Conservation (phyloP, 1,140 invertebrate species). For the Gonioctena quinquepunctata region DNA sequence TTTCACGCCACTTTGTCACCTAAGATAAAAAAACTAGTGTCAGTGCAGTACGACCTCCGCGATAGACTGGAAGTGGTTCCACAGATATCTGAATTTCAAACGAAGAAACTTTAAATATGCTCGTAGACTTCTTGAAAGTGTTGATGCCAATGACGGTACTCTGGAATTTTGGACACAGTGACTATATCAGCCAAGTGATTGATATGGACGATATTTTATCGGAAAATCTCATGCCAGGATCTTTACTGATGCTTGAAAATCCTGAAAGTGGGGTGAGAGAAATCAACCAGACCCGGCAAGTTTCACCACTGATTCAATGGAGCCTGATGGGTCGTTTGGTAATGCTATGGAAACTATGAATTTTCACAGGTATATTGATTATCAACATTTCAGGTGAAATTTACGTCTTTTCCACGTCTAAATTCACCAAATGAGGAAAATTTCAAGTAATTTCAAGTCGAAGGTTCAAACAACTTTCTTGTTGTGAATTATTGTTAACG, state of each 20-base stretch:
- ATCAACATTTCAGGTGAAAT: too few species aligned
- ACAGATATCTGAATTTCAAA: neutral
- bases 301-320: neutral
- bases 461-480: too few species aligned
- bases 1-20: constrained; percentile 9
- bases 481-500: too few species aligned
- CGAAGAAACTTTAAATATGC: neutral
- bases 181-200: constrained; percentile 36
- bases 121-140: neutral
- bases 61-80: neutral
- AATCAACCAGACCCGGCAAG: constrained; percentile 7
- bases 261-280: constrained; percentile 20
- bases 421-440: too few species aligned
- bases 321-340: constrained; percentile 60
- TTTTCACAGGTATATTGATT: constrained; percentile 63
- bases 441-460: too few species aligned
- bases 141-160: neutral
- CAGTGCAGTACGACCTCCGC: neutral
- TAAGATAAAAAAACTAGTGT: neutral
- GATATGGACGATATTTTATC: constrained; percentile 67
- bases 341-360: constrained; percentile 63
- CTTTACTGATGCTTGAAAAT: constrained; percentile 58
- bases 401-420: too few species aligned
- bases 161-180: neutral
- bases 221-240: constrained; percentile 65